Evolutionary conservation across 2,113 vertebrate species (phyloP).

Genomic region (Saccopteryx leptura): DNA sequence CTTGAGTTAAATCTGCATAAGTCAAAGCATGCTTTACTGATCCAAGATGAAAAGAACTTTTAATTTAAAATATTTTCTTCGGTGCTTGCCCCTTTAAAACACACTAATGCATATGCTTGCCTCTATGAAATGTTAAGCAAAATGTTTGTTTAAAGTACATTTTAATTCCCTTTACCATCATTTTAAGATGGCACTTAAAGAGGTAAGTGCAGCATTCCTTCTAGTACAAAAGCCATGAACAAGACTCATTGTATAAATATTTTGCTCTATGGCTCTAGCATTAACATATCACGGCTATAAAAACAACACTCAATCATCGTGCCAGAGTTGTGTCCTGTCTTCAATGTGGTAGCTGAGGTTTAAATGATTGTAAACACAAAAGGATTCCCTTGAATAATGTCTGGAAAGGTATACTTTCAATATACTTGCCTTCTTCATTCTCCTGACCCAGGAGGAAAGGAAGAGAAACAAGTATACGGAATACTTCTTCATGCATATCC

Average conservation of each 20-base stretch:
- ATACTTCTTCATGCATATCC: background rate
- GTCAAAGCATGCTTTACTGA: background rate
- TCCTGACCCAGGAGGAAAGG: slow-evolving; percentile 12
- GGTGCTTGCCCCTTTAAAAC: slow-evolving; percentile 53
- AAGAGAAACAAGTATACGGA: background rate
- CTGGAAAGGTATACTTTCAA: background rate
- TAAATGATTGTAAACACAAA: slow-evolving; percentile 75
- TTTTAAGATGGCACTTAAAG: slow-evolving; percentile 75
- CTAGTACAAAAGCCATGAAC: slow-evolving; percentile 69
- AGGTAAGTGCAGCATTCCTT: slow-evolving; percentile 73
- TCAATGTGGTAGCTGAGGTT: slow-evolving; percentile 72
- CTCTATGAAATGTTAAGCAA: slow-evolving; percentile 65
- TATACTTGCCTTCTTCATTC: slow-evolving; percentile 44
- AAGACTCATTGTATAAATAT: slow-evolving; percentile 77
- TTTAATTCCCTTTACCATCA: slow-evolving; percentile 55
- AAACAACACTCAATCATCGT: slow-evolving; percentile 57
- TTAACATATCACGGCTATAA: slow-evolving; percentile 72
- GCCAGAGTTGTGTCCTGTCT: slow-evolving; percentile 54
- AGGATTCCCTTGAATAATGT: slow-evolving; percentile 39
- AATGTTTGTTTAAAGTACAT: slow-evolving; percentile 77
- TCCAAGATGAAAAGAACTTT: slow-evolving; percentile 46
- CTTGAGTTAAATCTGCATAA: slow-evolving; percentile 59
- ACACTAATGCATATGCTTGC: slow-evolving; percentile 55
- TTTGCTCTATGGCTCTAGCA: slow-evolving; percentile 63
- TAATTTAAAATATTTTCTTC: slow-evolving; percentile 57